phyloP scores from a whole-genome alignment of 2,113 vertebrate species.

The Carassius carassius region DNA sequence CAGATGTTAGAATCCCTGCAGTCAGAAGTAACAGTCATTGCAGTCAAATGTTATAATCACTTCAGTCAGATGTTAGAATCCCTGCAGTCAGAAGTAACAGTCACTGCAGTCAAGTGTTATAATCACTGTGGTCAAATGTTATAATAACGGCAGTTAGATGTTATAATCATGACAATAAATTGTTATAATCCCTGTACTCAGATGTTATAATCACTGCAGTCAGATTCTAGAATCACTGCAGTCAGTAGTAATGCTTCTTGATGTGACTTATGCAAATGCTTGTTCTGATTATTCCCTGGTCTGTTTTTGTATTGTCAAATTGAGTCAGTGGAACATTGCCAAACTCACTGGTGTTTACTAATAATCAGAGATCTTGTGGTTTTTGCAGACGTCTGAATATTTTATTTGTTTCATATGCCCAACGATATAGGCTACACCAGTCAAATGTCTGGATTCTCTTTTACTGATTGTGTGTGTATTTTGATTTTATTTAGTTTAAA shows the following conservation, averaged over 20 bases:
- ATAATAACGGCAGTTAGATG: too few species aligned
- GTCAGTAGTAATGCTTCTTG: conserved; percentile 6
- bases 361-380: neutral
- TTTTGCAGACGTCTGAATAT: neutral
- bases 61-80: too few species aligned
- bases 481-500: neutral
- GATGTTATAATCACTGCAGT: neutral
- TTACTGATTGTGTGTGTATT: neutral
- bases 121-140: too few species aligned
- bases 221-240: neutral
- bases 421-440: neutral
- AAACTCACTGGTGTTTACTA: neutral
- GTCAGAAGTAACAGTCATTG: too few species aligned
- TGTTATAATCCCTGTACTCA: too few species aligned
- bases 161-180: too few species aligned
- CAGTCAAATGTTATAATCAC: too few species aligned
- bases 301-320: conserved; percentile 41
- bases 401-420: neutral
- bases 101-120: too few species aligned
- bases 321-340: neutral
- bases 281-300: conserved; percentile 58
- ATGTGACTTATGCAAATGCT: conserved; percentile 47
- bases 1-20: too few species aligned
- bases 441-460: neutral
- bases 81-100: too few species aligned